Evolutionary conservation across 2,113 vertebrate genomes (phyloP).

Genomic region (Amia ocellicauda): DNA sequence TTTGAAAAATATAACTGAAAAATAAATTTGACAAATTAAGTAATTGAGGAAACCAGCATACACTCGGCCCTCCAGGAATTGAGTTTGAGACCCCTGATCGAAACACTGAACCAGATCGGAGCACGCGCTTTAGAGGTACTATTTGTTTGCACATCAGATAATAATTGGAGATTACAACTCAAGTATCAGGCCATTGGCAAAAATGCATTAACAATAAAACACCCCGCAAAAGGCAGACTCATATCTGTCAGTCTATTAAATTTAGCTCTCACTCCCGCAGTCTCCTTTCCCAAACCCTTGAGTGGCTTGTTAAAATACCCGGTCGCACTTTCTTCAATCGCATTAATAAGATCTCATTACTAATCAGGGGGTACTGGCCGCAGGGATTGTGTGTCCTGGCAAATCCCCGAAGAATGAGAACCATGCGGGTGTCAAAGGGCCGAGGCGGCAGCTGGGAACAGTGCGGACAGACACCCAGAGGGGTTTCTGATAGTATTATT

Average conservation of each 20-base stretch:
- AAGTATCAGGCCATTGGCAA: too few relatives aligned
- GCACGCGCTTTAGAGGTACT: too few relatives aligned
- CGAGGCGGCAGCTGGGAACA: constrained; percentile 62
- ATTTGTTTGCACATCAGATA: too few relatives aligned
- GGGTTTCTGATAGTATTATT: too few relatives aligned
- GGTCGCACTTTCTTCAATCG: constrained; percentile 34
- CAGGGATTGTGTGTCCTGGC: constrained; percentile 64
- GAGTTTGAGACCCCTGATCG: too few relatives aligned
- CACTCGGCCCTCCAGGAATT: too few relatives aligned
- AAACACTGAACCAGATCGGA: too few relatives aligned
- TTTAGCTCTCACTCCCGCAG: constrained; percentile 11
- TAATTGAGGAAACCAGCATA: too few relatives aligned
- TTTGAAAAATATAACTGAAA: too few relatives aligned
- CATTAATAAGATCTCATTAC: constrained; percentile 53
- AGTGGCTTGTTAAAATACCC: constrained; percentile 41
- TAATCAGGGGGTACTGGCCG: constrained; percentile 48
- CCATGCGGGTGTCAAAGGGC: constrained; percentile 41
- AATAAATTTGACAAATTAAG: too few relatives aligned
- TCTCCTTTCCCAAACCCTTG: constrained; percentile 32
- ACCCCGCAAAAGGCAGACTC: constrained; percentile 4
- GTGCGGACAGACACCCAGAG: background rate
- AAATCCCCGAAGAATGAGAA: constrained; percentile 68
- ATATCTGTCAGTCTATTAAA: constrained; percentile 20
- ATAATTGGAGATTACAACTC: too few relatives aligned
- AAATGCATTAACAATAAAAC: background rate